phyloP scores from a whole-genome alignment of 1,140 invertebrate genomes.

The Drosophila kikkawai region DNA sequence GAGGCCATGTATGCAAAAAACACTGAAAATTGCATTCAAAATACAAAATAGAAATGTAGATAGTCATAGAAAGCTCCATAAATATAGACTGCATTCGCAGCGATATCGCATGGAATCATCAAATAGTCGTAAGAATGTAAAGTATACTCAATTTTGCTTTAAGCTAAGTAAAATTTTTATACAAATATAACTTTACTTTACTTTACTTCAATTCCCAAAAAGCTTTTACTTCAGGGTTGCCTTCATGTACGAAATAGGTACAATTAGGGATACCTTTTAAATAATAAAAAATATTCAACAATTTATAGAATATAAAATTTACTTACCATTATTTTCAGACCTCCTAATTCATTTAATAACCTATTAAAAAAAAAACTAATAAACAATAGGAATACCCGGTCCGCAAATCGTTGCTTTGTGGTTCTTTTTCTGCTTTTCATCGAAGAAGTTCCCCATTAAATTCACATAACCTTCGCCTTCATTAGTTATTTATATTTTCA shows the following conservation, averaged over 20 bases:
- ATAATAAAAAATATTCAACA: not conserved
- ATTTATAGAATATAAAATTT: not conserved
- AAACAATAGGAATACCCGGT: not conserved
- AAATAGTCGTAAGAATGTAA: not conserved
- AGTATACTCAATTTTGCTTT: too few species aligned
- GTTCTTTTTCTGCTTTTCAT: too few species aligned
- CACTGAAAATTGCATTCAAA: not conserved
- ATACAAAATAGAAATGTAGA: not conserved
- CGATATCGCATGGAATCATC: not conserved
- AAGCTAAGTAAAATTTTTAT: not conserved
- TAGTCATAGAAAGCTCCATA: not conserved
- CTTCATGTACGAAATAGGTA: not conserved
- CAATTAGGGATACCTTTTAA: too few species aligned
- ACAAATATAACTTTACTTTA: not conserved
- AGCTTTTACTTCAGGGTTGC: not conserved
- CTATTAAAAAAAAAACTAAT: not conserved
- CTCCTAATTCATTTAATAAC: not conserved
- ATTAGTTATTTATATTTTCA: constrained; percentile 18
- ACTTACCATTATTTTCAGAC: not conserved
- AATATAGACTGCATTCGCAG: not conserved
- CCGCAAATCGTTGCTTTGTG: not conserved
- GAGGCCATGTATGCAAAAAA: not conserved
- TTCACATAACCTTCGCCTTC: not conserved
- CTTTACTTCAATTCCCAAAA: not conserved
- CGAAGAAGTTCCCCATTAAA: not conserved